These are phyloP conservation scores for Druon quercuslanigerum DNA, from an alignment of 1,140 invertebrate species.

Conservation along the genomic window DNA sequence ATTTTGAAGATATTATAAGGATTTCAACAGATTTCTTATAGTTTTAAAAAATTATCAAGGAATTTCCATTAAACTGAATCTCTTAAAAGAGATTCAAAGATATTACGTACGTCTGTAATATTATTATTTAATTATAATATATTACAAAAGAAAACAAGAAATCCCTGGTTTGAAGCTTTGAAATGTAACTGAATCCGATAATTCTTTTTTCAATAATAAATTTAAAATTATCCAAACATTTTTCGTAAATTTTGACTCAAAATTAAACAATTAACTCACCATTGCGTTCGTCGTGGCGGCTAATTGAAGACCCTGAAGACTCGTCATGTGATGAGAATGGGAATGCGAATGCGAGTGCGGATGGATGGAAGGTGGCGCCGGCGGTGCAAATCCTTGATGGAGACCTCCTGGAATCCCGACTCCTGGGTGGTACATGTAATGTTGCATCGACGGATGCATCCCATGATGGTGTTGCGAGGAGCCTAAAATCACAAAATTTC, in stretches of 20 bases:
- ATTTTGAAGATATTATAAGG: too few species aligned
- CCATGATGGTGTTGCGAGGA: slow-evolving; percentile 74
- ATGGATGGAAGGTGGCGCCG: slow-evolving; percentile 74
- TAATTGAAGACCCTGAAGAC: slow-evolving; percentile 75
- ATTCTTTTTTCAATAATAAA: too few species aligned
- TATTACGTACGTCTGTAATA: too few species aligned
- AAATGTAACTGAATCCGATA: too few species aligned
- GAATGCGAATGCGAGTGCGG: slow-evolving; percentile 75
- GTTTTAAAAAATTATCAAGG: too few species aligned
- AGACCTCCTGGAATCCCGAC: slow-evolving; percentile 73
- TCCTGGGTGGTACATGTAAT: slow-evolving; percentile 74
- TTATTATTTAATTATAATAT: too few species aligned
- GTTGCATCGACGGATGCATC: slow-evolving; percentile 75
- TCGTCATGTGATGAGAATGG: slow-evolving; percentile 76
- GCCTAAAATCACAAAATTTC: slow-evolving; percentile 58
- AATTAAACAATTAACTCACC: slow-evolving; percentile 66
- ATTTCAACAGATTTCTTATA: too few species aligned
- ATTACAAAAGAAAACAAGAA: too few species aligned
- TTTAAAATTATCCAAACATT: not conserved
- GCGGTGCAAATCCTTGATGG: slow-evolving; percentile 73
- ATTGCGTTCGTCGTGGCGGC: slow-evolving; percentile 77
- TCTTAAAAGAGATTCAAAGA: too few species aligned
- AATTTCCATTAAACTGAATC: too few species aligned
- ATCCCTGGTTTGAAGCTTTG: too few species aligned
- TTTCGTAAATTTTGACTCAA: not conserved